Base-by-base conservation (phyloP, 2,888 invertebrate species). In the Pandemis corylana region DNA sequence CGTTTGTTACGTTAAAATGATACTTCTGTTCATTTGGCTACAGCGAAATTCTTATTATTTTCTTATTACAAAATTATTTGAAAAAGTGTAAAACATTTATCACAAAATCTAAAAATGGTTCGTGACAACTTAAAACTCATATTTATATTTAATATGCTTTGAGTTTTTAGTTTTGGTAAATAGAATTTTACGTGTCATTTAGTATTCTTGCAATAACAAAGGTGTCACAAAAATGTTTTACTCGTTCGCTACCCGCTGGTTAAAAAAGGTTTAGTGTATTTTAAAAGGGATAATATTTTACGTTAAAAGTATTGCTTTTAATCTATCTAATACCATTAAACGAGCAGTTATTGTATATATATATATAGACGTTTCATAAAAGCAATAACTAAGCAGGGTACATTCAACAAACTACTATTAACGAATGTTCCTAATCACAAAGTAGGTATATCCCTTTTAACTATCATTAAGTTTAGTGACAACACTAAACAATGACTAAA, bases 1-100 rank as follows among this genome's bases (percentile, higher is more conserved):
- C 90, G 89, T 88, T 84, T 86, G 87, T 84, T 85, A 83, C 86
- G 87, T 89, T 86, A 87, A 89, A 86, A 89, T 89, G 87, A 89
- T 88, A 89, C 87, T 87, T 85, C 87, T 86, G 85, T 89, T 89
- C 87, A 87, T 89, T 89, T 89, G 86, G 88, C 59, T 64, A 73
- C 68, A 64, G 9, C 46, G 64, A 68, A 68, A 64, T 64, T 73
- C 49, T 73, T 64, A 71, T 68, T 68, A 67, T 71, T 49, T 71
- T 75, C 42, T 75, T 59, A 5, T 12, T 12, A 63, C 20, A 49
- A 44, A 63, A 44, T 36, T 68, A 87, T 87, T 87, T 73, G 72
- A 76, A 78, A 80, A 63, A 63, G 44, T 68, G 49, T 53, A 36
- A 68, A 28, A 46, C 64, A 1, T 62, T 68, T 53, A 56, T 68